phyloP scores from a whole-genome alignment of 2,888 invertebrate species.

The Folsomia manolachei region DNA sequence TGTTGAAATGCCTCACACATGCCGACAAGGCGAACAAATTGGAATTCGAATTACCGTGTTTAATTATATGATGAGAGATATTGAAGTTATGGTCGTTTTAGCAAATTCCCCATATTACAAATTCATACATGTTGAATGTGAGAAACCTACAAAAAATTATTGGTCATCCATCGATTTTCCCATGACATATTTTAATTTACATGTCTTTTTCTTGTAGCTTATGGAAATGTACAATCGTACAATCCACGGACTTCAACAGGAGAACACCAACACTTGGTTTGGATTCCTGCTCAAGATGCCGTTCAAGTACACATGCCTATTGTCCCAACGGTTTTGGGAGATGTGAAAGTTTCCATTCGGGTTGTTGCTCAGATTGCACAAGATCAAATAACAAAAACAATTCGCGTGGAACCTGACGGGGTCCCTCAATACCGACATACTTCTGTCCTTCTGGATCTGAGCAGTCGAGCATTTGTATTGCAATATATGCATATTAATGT shows the following conservation, averaged over 20 bases:
- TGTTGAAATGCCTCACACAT: conserved; percentile 81
- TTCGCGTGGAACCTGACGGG: conserved; percentile 82
- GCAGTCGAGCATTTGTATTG: conserved; percentile 72
- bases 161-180: conserved; percentile 56
- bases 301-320: conserved; percentile 85
- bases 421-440: conserved; percentile 89
- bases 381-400: conserved; percentile 64
- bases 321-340: conserved; percentile 75
- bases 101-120: conserved; percentile 80
- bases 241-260: conserved; percentile 86
- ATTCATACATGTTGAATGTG: conserved; percentile 88
- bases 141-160: too few relatives aligned
- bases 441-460: conserved; percentile 84
- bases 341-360: conserved; percentile 68
- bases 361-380: conserved; percentile 72
- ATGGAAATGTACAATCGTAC: conserved; percentile 65
- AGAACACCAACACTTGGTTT: conserved; percentile 93
- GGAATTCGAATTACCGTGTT: conserved; percentile 89
- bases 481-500: conserved; percentile 95
- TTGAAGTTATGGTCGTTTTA: conserved; percentile 84
- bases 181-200: not conserved
- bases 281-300: conserved; percentile 68
- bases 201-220: not conserved
- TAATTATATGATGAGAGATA: conserved; percentile 81
- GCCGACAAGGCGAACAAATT: conserved; percentile 84